These are phyloP conservation scores for Vireo griseus DNA, from an alignment of 2,797 vertebrate species.

Conservation along the genomic window DNA sequence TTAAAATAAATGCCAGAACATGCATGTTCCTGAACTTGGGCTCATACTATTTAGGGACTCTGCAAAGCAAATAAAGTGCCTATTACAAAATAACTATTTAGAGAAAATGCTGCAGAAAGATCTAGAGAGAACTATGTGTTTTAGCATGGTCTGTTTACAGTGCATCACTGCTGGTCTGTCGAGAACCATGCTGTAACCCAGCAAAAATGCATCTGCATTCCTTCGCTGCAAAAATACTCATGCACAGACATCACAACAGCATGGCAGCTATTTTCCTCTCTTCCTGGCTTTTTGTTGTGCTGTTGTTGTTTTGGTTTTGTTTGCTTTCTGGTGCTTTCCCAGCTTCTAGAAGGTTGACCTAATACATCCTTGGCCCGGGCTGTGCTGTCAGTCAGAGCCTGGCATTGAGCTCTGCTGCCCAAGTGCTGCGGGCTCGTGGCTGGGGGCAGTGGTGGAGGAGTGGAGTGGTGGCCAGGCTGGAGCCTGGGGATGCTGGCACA, in stretches of 20 bases:
- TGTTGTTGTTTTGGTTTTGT: conserved; percentile 35
- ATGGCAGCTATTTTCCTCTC: conserved; percentile 52
- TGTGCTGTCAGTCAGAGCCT: not conserved
- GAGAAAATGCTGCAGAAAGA: conserved; percentile 70
- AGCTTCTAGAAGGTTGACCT: not conserved
- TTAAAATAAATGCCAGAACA: conserved; percentile 30
- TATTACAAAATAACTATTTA: conserved; percentile 73
- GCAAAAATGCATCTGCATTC: conserved; percentile 78
- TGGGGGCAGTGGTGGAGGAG: fast-evolving
- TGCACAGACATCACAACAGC: conserved; percentile 67
- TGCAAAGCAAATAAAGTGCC: conserved; percentile 68
- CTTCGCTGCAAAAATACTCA: conserved; percentile 72
- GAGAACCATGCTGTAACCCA: conserved; percentile 66
- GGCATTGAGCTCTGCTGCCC: not conserved
- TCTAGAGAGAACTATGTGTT: conserved; percentile 70
- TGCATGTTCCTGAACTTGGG: conserved; percentile 42
- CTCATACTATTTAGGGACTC: conserved; percentile 69
- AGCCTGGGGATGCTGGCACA: not conserved
- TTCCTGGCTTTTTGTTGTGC: conserved; percentile 33
- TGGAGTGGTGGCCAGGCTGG: not conserved
- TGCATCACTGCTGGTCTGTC: conserved; percentile 65
- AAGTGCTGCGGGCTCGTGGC: not conserved
- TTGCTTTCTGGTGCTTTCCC: conserved; percentile 43
- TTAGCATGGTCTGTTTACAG: conserved; percentile 77
- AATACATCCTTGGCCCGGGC: not conserved